Evolutionary conservation across 2,888 invertebrate species (phyloP), one percentile per base, ranked within the genome.

Genomic region (Polylopha cassiicola): DNA sequence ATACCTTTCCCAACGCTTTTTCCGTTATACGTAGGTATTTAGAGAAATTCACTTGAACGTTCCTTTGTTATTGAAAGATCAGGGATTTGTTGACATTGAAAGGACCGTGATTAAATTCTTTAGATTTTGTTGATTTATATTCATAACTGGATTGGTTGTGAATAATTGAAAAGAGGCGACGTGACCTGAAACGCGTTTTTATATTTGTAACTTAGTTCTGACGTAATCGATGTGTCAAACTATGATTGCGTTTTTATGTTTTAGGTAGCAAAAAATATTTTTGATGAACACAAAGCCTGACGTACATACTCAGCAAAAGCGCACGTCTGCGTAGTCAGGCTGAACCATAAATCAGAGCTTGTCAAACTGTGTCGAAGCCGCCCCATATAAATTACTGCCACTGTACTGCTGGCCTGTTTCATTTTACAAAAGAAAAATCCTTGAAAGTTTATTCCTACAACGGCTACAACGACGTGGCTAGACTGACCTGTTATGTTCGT

Each of bases 331-430:
- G 30, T 23, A 39, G 39, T 41, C 34, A 26, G 39, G 11, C 30
- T 49, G 52, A 51, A 44, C 53, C 62, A 74, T 79, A 75, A 79
- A 75, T 79, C 79, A 73, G 65, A 29, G 44, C 58, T 58, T 73
- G 78, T 75, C 79, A 74, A 76, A 76, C 66, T 63, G 61, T 51
- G 55, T 61, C 57, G 54, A 61, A 59, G 60, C 52, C 57, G 63
- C 55, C 61, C 48, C 58, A 63, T 59, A 78, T 75, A 75, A 75
- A 77, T 79, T 67, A 70, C 72, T 49, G 55, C 58, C 50, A 55
- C 57, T 58, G 58, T 52, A 54, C 54, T 42, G 47, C 47, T 46
- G 52, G 54, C 55, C 52, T 59, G 61, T 58, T 58, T 54, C 50
- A 47, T 39, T 39, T 41, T 42, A 31, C 34, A 42, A 41, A 37